Base-by-base conservation (phyloP, 1,140 invertebrate species). In the Mycetomoellerius zeteki region DNA sequence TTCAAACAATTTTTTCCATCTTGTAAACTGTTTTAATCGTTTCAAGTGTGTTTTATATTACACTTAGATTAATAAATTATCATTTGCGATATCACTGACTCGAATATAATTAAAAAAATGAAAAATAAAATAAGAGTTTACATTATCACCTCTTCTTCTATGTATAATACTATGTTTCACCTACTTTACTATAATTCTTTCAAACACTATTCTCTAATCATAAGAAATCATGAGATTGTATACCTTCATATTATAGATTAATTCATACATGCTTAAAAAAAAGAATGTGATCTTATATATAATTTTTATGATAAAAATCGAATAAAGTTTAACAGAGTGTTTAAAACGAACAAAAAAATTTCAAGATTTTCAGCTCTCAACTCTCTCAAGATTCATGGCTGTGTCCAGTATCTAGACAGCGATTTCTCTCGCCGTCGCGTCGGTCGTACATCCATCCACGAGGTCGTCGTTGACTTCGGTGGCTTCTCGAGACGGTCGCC, bases 361-460 rank as follows among this genome's bases (percentile, higher is more conserved):
- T 73, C 6, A 1, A 43, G 8, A 10, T 43, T 43, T 43, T 43
- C 37, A 43, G 10, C 37, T 43, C 37, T 43, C 37, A 24, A 10
- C 3, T 43, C 47, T 24, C 16, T 37, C 24, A 24, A 64, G 47
- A 69, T 80, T 62, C 56, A 77, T 60, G 21, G 21, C n/a, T 19
- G 27, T 27, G 56, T 77, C 73, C 76, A 65, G 43, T 80, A 52
- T 80, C 62, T 19, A 62, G 62, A 86, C 78, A 21, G 19, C 37
- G 80, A 75, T 84, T 75, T 75, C 84, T 69, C 75, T 72, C 67
- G 24, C 27, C 62, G 52, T 56, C 78, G 24, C 30, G 54, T 43
- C 80, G 52, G 77, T 78, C 65, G 88, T 93, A 89, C 92, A 88
- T 93, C 87, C 69, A 65, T 88, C 91, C 84, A 72, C 81, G 85